A percentile compares a stretch with the other conserved stretches of the same genome.
phyloP scores from a whole-genome alignment of 2,888 invertebrate genomes.

The Cyclophora punctaria region DNA sequence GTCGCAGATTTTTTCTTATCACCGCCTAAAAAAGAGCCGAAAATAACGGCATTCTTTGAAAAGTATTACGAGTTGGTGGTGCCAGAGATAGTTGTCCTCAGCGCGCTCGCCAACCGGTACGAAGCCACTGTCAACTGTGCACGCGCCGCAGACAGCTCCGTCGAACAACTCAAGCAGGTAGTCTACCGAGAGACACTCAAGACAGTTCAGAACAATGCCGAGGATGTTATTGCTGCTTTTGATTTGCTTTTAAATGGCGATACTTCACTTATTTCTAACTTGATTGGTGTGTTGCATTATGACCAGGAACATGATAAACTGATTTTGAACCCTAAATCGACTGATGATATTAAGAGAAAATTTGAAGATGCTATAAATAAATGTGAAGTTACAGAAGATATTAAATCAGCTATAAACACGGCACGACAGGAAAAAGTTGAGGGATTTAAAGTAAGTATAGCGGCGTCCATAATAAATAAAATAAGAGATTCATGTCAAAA shows the following conservation, averaged over 20 bases:
- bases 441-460: no score
- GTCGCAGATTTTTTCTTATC: background rate
- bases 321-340: background rate
- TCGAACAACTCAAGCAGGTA: background rate
- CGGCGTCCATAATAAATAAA: background rate
- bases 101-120: background rate
- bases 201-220: background rate
- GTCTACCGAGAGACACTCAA: background rate
- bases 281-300: background rate
- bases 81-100: background rate
- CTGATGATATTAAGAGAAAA: background rate
- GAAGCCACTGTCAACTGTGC: background rate
- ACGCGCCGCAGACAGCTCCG: background rate
- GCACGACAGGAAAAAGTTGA: background rate
- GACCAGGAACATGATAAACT: background rate
- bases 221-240: background rate
- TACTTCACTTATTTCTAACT: background rate
- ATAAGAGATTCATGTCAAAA: background rate
- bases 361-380: background rate
- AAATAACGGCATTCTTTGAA: background rate
- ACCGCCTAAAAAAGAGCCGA: background rate
- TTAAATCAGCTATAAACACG: background rate
- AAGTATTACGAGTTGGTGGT: background rate
- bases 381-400: background rate
- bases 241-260: background rate